Evolutionary conservation across 2,888 invertebrate species (phyloP), one percentile per base, ranked within the genome.

Genomic region (Xanthia icteritia): DNA sequence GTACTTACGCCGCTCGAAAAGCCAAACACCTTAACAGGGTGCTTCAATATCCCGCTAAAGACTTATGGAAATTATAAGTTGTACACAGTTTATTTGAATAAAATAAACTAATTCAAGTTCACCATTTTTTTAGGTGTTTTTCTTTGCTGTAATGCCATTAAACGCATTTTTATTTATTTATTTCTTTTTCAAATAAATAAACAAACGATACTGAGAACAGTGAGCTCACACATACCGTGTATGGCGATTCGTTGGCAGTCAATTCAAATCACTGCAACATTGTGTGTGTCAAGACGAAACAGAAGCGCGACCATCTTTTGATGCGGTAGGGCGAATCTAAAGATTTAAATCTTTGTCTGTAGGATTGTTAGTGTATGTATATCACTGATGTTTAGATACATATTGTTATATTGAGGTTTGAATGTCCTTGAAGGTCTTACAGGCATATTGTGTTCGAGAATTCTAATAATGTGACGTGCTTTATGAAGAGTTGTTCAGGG

Each of bases 371-470:
- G 60, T 36, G 51, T 51, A 51, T 48, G 51, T 74, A 45, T 48
- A 67, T 45, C 66, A 58, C 63, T 71, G 27, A 67, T 61, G 42
- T 78, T 65, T 42, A 64, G 45, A 60, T 42, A 61, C 6, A 5
- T 69, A 45, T 56, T 45, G 39, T 73, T 48, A 27, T 51, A 54
- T 73, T 56, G 13, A 36, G 20, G 58, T 72, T 69, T 61, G 17
- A 67, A 61, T 45, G 27, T 31, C 27, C n/a, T 69, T 69, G 48
- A 81, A 58, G 36, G 81, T 61, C 6, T 70, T 61, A 56, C 70
- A 63, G 31, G 15, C 36, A 54, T 79, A 56, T 66, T 63, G 67
- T 51, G 15, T 54, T 54, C n/a, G 39, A 63, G 23, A n/a, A 51
- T 36, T 64, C 31, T 76, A 64, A 15, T n/a, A 73, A 39, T 58